Percentiles rank a stretch among this genome's conserved stretches.
Conservation (phyloP, 2,797 vertebrate species). For the Helostoma temminkii region DNA sequence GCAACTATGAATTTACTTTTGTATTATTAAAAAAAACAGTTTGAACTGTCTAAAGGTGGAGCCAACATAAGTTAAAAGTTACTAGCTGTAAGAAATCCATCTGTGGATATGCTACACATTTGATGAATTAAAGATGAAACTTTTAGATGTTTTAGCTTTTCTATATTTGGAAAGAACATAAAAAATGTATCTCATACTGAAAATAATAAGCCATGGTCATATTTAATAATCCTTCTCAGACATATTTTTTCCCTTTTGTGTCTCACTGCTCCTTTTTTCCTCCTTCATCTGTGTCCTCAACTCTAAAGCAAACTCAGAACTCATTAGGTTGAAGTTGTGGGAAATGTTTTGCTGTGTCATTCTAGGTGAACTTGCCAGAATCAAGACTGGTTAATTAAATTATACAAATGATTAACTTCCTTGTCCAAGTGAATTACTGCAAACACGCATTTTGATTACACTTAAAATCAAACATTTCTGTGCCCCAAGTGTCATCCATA, state of each 20-base stretch:
- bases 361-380: conserved; percentile 23
- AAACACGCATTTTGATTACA: conserved; percentile 5
- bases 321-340: background rate
- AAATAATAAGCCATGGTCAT: conserved; percentile 31
- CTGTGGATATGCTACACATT: conserved; percentile 21
- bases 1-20: conserved; percentile 6
- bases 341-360: background rate
- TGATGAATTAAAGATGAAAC: conserved; percentile 52
- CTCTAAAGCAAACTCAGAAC: background rate
- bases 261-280: background rate
- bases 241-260: background rate
- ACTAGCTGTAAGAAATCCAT: conserved; percentile 26
- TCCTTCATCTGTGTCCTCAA: background rate
- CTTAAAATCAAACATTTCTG: conserved; percentile 2
- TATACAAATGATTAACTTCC: conserved; percentile 30
- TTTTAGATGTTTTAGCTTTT: conserved; percentile 31
- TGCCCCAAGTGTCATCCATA: conserved; percentile 3
- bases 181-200: conserved; percentile 20
- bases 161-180: conserved; percentile 32
- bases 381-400: conserved; percentile 24
- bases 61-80: conserved; percentile 21
- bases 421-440: conserved; percentile 9
- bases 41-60: background rate
- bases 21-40: conserved; percentile 23
- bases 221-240: conserved; percentile 25